Percentiles rank a stretch among this genome's conserved stretches.
phyloP scores from a whole-genome alignment of 2,888 invertebrate species.

The Schizaphis graminum region DNA sequence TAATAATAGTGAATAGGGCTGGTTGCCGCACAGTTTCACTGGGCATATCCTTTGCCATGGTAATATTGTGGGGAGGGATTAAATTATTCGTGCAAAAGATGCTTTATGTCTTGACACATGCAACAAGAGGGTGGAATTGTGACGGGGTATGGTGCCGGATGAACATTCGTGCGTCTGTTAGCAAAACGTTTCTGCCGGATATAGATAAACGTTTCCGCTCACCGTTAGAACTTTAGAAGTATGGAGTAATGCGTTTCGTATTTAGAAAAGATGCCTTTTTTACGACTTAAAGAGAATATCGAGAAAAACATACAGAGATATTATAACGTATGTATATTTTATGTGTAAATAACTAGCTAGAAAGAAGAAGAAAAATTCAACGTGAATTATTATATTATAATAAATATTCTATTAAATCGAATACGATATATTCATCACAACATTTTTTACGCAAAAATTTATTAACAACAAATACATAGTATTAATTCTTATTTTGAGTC shows the following conservation, averaged over 20 bases:
- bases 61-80: not conserved
- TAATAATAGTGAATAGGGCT: conserved; percentile 36
- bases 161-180: conserved; percentile 21
- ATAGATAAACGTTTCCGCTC: conserved; percentile 50
- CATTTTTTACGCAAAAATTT: not conserved
- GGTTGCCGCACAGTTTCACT: not conserved
- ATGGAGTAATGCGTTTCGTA: not conserved
- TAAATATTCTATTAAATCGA: not conserved
- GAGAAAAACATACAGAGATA: not conserved
- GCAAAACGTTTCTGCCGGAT: conserved; percentile 23
- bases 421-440: not conserved
- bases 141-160: not conserved
- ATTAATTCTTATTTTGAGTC: not conserved
- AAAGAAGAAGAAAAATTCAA: not conserved
- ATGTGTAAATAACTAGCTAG: not conserved
- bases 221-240: conserved; percentile 16
- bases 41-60: conserved; percentile 12
- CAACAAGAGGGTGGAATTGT: not conserved
- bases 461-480: not conserved
- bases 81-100: conserved; percentile 49
- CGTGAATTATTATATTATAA: not conserved
- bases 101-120: not conserved
- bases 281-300: not conserved
- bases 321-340: not conserved
- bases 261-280: conserved; percentile 10